Evolutionary conservation across 35 echinoderm and acorn worm genomes (phyloP).

Genomic region (Chiridota heheva): DNA sequence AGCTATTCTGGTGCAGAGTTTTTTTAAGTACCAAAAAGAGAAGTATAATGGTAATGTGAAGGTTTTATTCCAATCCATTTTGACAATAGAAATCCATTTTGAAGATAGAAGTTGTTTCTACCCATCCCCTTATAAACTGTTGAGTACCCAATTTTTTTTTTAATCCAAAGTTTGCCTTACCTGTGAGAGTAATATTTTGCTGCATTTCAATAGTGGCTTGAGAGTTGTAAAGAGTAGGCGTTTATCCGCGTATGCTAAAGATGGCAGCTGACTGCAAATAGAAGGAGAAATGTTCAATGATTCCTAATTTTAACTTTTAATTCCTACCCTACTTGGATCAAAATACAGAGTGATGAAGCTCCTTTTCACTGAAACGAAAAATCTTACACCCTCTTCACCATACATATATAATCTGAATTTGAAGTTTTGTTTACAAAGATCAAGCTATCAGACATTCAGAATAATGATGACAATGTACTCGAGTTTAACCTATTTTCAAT

Average conservation of each 20-base stretch:
- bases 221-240: conserved; percentile 31
- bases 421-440: not conserved
- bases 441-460: not conserved
- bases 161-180: conserved; percentile 3
- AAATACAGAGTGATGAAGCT: not conserved
- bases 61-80: not conserved
- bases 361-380: not conserved
- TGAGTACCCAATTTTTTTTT: not conserved
- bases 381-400: not conserved
- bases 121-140: not conserved
- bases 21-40: not conserved
- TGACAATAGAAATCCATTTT: too few relatives aligned
- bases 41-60: not conserved
- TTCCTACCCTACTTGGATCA: not conserved
- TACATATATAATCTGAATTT: not conserved
- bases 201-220: conserved; percentile 41
- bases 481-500: too few relatives aligned
- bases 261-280: conserved; percentile 49
- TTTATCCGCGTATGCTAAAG: conserved; percentile 34
- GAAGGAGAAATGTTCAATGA: not conserved
- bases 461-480: too few relatives aligned
- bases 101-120: not conserved
- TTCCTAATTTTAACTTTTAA: not conserved
- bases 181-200: conserved; percentile 41
- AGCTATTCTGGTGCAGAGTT: not conserved